Conservation (phyloP, 2,113 vertebrate species). For the Parotia lawesii region DNA sequence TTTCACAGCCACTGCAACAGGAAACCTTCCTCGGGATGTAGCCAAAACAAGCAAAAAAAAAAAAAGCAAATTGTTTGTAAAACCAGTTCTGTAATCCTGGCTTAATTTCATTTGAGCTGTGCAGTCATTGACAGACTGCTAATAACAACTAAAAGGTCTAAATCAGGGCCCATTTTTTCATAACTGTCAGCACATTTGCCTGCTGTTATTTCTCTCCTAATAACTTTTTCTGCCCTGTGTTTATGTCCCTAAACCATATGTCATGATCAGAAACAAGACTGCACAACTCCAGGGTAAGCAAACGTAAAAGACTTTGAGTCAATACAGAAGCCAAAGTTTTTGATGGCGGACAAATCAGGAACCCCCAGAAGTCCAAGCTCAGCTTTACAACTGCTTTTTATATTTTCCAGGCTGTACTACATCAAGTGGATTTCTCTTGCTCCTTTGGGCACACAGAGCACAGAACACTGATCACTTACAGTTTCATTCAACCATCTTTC, state of each 20-base stretch:
- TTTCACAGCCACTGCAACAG: not conserved
- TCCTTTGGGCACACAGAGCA: not conserved
- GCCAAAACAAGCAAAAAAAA: not conserved
- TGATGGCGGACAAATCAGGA: not conserved
- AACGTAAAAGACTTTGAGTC: not conserved
- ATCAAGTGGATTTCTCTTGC: not conserved
- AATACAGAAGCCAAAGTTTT: not conserved
- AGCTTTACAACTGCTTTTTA: not conserved
- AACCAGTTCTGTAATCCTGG: not conserved
- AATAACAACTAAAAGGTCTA: not conserved
- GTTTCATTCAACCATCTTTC: not conserved
- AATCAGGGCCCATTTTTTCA: not conserved
- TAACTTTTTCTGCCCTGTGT: not conserved
- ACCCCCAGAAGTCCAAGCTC: not conserved
- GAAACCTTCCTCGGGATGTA: not conserved
- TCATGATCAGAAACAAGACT: not conserved
- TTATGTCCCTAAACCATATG: not conserved
- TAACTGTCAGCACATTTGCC: not conserved
- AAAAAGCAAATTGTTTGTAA: not conserved
- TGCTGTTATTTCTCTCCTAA: not conserved
- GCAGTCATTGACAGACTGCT: not conserved
- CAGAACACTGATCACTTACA: not conserved
- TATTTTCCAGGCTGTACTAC: not conserved
- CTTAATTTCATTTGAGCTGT: not conserved
- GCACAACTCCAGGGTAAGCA: not conserved